Conservation (phyloP, 1,140 invertebrate species). For the Drosophila orena region DNA sequence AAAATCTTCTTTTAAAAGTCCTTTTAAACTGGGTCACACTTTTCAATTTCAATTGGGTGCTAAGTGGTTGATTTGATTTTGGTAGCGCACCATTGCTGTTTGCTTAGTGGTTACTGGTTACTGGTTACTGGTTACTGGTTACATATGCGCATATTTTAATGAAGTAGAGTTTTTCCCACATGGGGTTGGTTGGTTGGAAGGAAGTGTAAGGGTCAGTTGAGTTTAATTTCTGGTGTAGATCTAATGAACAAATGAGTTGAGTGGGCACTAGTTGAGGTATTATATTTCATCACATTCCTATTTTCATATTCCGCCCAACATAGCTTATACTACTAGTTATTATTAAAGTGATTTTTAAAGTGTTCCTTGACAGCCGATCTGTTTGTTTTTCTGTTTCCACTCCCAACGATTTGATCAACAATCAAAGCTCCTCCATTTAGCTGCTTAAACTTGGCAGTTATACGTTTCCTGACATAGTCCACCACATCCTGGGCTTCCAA, state of each 20-base stretch:
- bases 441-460: slow-evolving; percentile 29
- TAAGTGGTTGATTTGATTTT: slow-evolving; percentile 50
- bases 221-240: slow-evolving; percentile 1
- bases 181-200: slow-evolving; percentile 9
- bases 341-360: slow-evolving; percentile 9
- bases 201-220: neutral
- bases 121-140: slow-evolving; percentile 33
- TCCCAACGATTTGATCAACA: neutral
- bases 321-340: neutral
- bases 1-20: slow-evolving; percentile 25
- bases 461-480: slow-evolving; percentile 45
- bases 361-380: slow-evolving; percentile 14
- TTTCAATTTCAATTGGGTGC: slow-evolving; percentile 52
- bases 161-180: neutral
- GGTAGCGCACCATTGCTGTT: slow-evolving; percentile 4
- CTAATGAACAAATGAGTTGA: slow-evolving; percentile 1
- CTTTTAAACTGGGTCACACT: slow-evolving; percentile 59
- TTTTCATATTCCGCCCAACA: too few species aligned
- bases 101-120: slow-evolving; percentile 29
- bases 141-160: slow-evolving; percentile 63
- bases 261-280: too few species aligned
- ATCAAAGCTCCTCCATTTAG: neutral
- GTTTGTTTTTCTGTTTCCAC: neutral
- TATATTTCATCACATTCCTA: too few species aligned
- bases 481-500: slow-evolving; percentile 40